These are phyloP conservation scores for Myotis planiceps DNA, from an alignment of 2,797 vertebrate species.

Conservation along the genomic window DNA sequence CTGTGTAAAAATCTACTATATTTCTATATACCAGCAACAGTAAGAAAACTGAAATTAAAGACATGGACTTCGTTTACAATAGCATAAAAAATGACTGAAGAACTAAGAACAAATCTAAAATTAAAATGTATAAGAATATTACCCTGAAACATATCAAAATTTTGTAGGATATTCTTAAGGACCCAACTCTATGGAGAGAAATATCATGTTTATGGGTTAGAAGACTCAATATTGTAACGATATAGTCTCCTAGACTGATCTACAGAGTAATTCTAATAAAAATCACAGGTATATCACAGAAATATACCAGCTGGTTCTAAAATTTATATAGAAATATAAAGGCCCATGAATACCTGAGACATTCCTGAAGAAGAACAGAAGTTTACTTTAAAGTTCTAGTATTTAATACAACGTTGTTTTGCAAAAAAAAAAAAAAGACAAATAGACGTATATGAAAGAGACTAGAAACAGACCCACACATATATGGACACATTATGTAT, in stretches of 20 bases:
- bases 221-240: constrained; percentile 27
- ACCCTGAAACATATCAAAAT: constrained; percentile 26
- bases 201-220: background rate
- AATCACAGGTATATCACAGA: constrained; percentile 20
- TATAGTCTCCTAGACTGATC: background rate
- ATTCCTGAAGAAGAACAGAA: constrained; percentile 11
- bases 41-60: constrained; percentile 63
- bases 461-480: background rate
- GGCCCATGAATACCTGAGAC: background rate
- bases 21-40: constrained; percentile 51
- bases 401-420: background rate
- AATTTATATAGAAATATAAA: constrained; percentile 27
- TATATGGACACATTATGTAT: background rate
- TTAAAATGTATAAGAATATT: background rate
- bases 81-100: constrained; percentile 47
- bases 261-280: background rate
- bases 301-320: constrained; percentile 27
- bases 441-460: background rate
- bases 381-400: constrained; percentile 9
- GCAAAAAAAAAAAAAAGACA: background rate
- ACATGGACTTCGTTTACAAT: constrained; percentile 17
- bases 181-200: constrained; percentile 32
- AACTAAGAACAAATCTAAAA: constrained; percentile 41
- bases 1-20: constrained; percentile 36
- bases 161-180: constrained; percentile 31